phyloP scores from a whole-genome alignment of 2,113 vertebrate genomes.

The Toxostoma redivivum region DNA sequence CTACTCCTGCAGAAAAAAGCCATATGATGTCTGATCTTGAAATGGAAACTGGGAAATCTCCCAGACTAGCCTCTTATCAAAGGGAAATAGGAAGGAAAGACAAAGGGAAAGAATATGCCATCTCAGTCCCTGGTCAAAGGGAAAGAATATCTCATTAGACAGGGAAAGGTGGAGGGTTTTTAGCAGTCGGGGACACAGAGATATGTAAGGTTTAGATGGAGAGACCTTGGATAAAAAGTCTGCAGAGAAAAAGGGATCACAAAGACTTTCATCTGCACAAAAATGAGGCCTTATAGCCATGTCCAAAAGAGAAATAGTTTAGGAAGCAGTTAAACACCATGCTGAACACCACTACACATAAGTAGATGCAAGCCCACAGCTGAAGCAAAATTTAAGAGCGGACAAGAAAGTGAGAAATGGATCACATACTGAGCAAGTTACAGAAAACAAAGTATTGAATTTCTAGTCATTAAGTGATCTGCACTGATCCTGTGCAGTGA shows the following conservation, averaged over 20 bases:
- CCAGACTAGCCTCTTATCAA: background rate
- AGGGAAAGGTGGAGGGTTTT: background rate
- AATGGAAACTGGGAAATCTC: background rate
- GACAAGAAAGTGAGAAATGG: background rate
- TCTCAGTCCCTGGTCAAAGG: background rate
- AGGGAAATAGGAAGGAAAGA: background rate
- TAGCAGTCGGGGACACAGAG: background rate
- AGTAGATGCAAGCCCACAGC: background rate
- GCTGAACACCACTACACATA: background rate
- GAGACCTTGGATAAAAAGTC: background rate
- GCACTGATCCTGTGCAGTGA: background rate
- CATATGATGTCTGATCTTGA: rapidly evolving
- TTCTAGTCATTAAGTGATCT: background rate
- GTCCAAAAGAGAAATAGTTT: background rate
- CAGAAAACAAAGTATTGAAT: background rate
- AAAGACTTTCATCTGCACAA: background rate
- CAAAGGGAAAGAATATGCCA: background rate
- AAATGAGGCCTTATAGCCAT: background rate
- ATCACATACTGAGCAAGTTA: background rate
- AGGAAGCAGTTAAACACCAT: background rate
- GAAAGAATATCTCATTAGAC: background rate
- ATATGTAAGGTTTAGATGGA: background rate
- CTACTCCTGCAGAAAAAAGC: background rate
- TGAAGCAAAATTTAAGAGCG: background rate
- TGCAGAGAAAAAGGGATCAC: background rate